Evolutionary conservation across 1,140 invertebrate species (phyloP), one percentile per base, ranked within the genome.

Genomic region (Drosophila nebulosa): DNA sequence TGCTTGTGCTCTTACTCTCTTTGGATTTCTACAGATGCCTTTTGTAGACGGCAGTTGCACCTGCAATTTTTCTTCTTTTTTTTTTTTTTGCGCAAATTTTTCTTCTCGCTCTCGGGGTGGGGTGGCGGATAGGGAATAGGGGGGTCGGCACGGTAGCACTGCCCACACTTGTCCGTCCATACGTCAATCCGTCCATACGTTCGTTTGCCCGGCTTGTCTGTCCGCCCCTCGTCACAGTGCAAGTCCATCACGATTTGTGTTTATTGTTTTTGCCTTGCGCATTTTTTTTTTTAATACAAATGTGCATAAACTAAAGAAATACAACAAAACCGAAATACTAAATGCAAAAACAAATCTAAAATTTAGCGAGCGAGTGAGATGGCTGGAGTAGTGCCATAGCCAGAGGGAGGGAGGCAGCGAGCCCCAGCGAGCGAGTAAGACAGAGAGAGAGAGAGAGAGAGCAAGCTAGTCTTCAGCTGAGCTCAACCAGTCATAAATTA

Each of bases 401-500:
- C n/a, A 22, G 46, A 42, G n/a, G 7, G 35, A 22, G 57, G 53
- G n/a, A 63, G 67, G 63, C 1, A 30, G 1, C 27, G 22, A 24
- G n/a, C 16, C 18, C 32, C 35, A 55, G 75, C 57, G 61, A 46
- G 58, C 4, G 62, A 74, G 50, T n/a, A 52, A 78, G 60, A 51
- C 60, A 24, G 55, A 3, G 4, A 58, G 30, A 32, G 50, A 65
- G 61, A 79, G 52, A 39, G 21, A 36, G 6, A 59, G 24, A 9
- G 22, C 18, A 32, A 26, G 52, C 32, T 53, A 7, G 46, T 46
- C 51, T 59, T 58, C 35, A 56, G 27, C 70, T 69, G 46, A 67
- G 69, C 61, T 46, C 83, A 86, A 81, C 81, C 80, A 84, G 80
- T 84, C 81, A 84, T 84, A 86, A 84, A 84, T 84, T 84, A 84